phyloP scores from a whole-genome alignment of 2,113 vertebrate species.

The Procapra przewalskii region DNA sequence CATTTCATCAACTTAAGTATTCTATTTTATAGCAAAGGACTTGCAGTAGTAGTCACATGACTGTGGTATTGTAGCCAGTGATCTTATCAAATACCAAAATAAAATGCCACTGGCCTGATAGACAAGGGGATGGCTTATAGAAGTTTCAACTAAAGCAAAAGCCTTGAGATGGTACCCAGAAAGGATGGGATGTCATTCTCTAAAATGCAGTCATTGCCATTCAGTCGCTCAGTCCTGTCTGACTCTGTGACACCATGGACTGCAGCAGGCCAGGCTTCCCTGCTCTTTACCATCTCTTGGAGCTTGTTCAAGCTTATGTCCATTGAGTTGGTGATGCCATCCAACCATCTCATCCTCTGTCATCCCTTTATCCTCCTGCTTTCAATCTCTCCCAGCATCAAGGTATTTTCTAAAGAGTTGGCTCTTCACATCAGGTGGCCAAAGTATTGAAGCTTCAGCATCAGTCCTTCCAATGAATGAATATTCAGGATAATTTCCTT shows the following conservation, averaged over 20 bases:
- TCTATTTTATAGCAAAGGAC: background rate
- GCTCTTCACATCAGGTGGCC: background rate
- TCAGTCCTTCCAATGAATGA: background rate
- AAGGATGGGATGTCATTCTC: background rate
- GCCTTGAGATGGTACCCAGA: background rate
- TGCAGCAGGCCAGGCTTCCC: background rate
- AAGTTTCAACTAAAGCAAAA: background rate
- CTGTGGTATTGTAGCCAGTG: background rate
- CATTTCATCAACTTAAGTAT: background rate
- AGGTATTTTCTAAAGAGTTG: background rate
- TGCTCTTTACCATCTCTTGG: background rate
- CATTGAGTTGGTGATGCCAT: background rate
- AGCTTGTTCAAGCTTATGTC: background rate
- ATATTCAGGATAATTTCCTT: background rate
- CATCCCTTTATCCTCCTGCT: background rate
- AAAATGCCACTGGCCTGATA: background rate
- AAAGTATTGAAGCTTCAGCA: background rate
- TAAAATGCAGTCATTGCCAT: rapidly evolving
- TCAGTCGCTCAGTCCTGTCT: background rate
- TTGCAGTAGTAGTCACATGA: background rate
- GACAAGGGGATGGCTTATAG: background rate
- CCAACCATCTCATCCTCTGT: background rate
- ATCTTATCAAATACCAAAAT: background rate
- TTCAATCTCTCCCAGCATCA: background rate
- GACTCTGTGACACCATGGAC: background rate